Base-by-base conservation (phyloP, 2,888 invertebrate species). In the Nemotelus pantherinus region DNA sequence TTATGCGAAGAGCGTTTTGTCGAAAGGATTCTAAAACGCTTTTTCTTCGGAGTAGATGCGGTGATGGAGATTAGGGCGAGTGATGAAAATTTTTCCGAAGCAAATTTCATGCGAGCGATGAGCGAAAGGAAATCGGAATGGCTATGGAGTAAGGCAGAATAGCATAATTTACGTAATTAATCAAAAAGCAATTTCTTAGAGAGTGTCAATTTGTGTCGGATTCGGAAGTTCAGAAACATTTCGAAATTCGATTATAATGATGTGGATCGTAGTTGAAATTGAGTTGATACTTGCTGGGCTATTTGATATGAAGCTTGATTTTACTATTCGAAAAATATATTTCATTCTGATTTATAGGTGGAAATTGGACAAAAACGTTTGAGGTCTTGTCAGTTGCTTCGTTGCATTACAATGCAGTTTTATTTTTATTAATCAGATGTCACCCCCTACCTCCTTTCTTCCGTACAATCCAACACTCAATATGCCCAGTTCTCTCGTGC, bases 61-160 rank as follows among this genome's bases (percentile, higher is more conserved):
- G n/a, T 57, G 48, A 6, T 44, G 55, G 44, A 55, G 57, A 71
- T 71, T 57, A 44, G 7, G 44, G 7, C 44, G 43, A 44, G 44
- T 70, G 70, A 50, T 70, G 70, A 70, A 71, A 3, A 57, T 71
- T 55, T 71, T 71, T 57, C 57, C 45, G 25, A 47, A 48, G n/a
- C 47, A 65, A 41, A 4, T 68, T 41, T 48, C 25, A 50, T 67
- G 67, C 7, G n/a, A 67, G n/a, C 9, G 47, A 6, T n/a, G 47
- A n/a, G 47, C n/a, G 67, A 47, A 47, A 25, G 25, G 25, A 25
- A 67, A 58, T 10, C 4, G 25, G 58, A n/a, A 5, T 58, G 58
- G 7, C 5, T 58, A 47, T 67, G 5, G 3, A 47, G 67, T 9
- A 9, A 3, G n/a, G 39, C 10, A 47, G 48, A 45, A 45, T 44